Evolutionary conservation across 2,113 vertebrate species (phyloP).

Genomic region (Syrrhaptes paradoxus): DNA sequence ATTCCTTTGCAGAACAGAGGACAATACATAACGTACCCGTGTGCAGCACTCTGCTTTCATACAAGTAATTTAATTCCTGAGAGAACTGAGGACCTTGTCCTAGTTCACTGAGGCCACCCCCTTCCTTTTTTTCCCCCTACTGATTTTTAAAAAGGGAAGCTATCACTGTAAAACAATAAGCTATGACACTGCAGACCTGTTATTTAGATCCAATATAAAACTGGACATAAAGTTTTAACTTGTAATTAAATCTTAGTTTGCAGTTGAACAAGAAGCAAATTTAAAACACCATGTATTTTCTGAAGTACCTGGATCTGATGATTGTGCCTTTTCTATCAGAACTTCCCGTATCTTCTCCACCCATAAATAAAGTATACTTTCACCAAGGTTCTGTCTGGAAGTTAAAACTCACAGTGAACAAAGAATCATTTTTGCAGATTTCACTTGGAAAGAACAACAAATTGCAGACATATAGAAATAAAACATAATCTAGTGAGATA

Average conservation of each 20-base stretch:
- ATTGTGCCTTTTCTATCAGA: conserved; percentile 84
- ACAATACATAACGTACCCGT: not conserved
- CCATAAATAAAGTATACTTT: conserved; percentile 95
- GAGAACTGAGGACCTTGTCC: not conserved
- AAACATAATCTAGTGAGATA: not conserved
- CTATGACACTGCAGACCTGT: not conserved
- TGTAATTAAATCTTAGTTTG: not conserved
- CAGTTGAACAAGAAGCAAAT: not conserved
- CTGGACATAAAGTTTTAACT: not conserved
- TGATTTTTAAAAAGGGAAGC: not conserved
- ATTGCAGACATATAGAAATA: not conserved
- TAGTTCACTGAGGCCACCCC: not conserved
- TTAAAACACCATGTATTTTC: not conserved
- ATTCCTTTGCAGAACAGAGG: not conserved
- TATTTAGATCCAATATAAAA: not conserved
- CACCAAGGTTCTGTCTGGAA: conserved; percentile 88
- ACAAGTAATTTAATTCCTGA: not conserved
- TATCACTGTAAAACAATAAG: not conserved
- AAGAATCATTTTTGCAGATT: not conserved
- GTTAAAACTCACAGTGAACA: conserved; percentile 24
- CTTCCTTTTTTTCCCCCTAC: not conserved
- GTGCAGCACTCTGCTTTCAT: not conserved
- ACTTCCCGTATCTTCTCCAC: conserved; percentile 93
- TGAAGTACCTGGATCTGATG: conserved; percentile 83
- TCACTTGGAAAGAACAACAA: not conserved